Percentiles rank a stretch among this genome's conserved stretches.
Evolutionary conservation across 2,113 vertebrate species (phyloP).

Genomic region (Tursiops truncatus): DNA sequence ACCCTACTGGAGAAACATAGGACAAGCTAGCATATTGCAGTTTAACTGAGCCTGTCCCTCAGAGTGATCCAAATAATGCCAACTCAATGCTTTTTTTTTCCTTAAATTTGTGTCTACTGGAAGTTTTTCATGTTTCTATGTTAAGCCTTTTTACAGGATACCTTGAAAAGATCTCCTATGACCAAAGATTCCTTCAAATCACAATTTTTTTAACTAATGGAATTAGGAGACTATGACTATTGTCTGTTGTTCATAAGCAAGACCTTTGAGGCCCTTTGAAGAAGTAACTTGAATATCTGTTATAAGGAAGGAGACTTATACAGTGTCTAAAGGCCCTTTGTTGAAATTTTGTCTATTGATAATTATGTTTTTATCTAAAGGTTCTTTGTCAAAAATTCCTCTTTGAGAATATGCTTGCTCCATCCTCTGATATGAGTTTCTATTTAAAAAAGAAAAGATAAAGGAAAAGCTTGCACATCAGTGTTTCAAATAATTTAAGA

Average conservation of each 20-base stretch:
- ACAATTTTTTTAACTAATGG: background rate
- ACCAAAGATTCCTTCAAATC: background rate
- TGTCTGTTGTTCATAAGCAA: conserved; percentile 41
- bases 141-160: background rate
- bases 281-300: conserved; percentile 25
- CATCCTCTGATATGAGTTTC: background rate
- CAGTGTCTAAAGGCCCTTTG: conserved; percentile 26
- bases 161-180: background rate
- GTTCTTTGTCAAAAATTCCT: conserved; percentile 37
- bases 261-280: background rate
- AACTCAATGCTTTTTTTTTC: background rate
- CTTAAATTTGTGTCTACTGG: background rate
- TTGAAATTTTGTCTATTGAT: conserved; percentile 35
- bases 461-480: background rate
- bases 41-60: background rate
- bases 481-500: background rate
- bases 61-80: conserved; percentile 12
- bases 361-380: conserved; percentile 24
- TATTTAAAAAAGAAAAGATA: background rate
- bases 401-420: conserved; percentile 1
- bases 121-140: conserved; percentile 25
- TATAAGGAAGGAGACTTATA: conserved; percentile 30
- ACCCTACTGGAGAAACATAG: background rate
- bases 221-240: background rate
- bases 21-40: background rate